Percentiles rank a stretch among this genome's conserved stretches.
These are phyloP conservation scores for Malurus splendens DNA, from an alignment of 2,797 vertebrate species.

Conservation along the genomic window DNA sequence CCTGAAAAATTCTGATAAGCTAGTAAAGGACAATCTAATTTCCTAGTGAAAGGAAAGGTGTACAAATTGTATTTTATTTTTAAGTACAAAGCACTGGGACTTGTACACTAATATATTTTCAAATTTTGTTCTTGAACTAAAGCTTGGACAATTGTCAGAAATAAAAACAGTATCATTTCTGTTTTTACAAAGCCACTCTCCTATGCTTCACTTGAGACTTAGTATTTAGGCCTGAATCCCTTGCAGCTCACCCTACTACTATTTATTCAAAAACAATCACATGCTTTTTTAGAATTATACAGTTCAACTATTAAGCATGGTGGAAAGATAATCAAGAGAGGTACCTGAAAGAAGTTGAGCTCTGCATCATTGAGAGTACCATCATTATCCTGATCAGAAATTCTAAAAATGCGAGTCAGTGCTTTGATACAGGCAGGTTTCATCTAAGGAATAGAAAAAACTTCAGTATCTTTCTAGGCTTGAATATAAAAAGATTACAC, in stretches of 20 bases:
- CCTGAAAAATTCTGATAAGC: background rate
- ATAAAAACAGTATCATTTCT: background rate
- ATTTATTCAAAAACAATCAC: background rate
- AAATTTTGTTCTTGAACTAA: background rate
- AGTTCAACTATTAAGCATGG: background rate
- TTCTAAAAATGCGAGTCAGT: constrained; percentile 91
- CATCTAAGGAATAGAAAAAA: constrained; percentile 75
- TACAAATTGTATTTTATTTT: background rate
- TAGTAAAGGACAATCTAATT: background rate
- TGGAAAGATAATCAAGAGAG: background rate
- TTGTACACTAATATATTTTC: background rate
- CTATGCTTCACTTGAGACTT: background rate
- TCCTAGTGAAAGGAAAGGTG: background rate
- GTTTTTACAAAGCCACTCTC: background rate
- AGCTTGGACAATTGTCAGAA: background rate
- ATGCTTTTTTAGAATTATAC: background rate
- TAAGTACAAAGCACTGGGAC: background rate
- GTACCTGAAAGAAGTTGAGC: constrained; percentile 95
- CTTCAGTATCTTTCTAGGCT: background rate
- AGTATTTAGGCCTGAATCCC: background rate
- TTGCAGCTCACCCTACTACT: background rate
- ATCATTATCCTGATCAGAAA: constrained; percentile 94
- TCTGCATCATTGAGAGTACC: constrained; percentile 90
- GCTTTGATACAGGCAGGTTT: constrained; percentile 89
- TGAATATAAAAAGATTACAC: background rate